Percentiles rank a stretch among this genome's conserved stretches.
phyloP scores from a whole-genome alignment of 2,113 vertebrate genomes.

The Thomomys bottae region DNA sequence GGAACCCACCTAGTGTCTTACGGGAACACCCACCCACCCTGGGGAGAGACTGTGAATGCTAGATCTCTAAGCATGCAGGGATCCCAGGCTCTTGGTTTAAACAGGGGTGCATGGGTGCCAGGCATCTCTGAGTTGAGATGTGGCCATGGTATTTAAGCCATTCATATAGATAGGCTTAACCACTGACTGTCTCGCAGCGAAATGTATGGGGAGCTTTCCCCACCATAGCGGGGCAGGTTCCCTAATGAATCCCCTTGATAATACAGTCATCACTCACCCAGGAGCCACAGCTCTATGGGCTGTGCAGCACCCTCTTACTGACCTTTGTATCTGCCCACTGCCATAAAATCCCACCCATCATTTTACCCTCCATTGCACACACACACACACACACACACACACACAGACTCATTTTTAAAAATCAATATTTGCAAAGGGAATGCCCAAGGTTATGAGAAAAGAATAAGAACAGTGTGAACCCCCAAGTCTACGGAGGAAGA shows the following conservation, averaged over 20 bases:
- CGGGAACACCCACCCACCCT: not conserved
- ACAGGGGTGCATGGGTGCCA: not conserved
- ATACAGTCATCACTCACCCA: slow-evolving; percentile 69
- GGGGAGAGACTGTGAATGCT: not conserved
- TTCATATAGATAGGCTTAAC: slow-evolving; percentile 53
- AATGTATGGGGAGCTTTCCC: slow-evolving; percentile 66
- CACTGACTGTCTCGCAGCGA: slow-evolving; percentile 48
- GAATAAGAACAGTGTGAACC: slow-evolving; percentile 29
- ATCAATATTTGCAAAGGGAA: slow-evolving; percentile 52
- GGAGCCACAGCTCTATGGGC: slow-evolving; percentile 59
- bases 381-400: slow-evolving; percentile 25
- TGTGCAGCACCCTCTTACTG: slow-evolving; percentile 51
- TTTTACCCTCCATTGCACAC: slow-evolving; percentile 50
- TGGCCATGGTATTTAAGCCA: not conserved
- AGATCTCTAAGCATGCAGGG: not conserved
- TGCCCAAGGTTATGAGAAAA: not conserved
- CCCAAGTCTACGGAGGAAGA: slow-evolving; percentile 30
- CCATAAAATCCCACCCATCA: slow-evolving; percentile 64
- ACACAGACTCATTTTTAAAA: slow-evolving; percentile 70
- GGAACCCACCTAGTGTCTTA: not conserved
- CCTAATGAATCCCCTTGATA: slow-evolving; percentile 78
- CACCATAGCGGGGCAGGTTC: slow-evolving; percentile 51
- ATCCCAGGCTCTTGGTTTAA: not conserved
- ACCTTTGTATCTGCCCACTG: slow-evolving; percentile 75
- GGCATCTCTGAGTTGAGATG: not conserved